Conservation (phyloP, 2,113 vertebrate genomes). For the Ochotona princeps region DNA sequence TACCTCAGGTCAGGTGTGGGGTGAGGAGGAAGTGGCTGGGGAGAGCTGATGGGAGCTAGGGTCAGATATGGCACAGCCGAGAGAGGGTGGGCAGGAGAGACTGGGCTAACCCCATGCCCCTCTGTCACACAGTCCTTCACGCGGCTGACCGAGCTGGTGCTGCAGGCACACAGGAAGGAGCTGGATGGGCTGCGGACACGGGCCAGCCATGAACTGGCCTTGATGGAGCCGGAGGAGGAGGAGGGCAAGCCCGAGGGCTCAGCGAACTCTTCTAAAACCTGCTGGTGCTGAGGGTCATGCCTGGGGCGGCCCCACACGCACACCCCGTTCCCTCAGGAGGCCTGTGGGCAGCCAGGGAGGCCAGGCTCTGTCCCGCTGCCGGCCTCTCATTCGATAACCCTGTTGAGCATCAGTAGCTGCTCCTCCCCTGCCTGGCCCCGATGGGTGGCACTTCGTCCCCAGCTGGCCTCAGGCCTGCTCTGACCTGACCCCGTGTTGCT, state of each 20-base stretch:
- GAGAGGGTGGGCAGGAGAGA: accelerated
- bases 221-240: conserved; percentile 93
- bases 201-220: conserved; percentile 86
- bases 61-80: not conserved
- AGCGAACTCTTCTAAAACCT: conserved; percentile 88
- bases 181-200: conserved; percentile 91
- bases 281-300: conserved; percentile 93
- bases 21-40: not conserved
- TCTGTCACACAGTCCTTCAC: conserved; percentile 91
- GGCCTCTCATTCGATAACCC: conserved; percentile 41
- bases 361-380: conserved; percentile 46
- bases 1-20: not conserved
- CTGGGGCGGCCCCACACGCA: not conserved
- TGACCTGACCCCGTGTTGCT: not conserved
- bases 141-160: conserved; percentile 94
- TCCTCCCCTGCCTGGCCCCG: conserved; percentile 43
- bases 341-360: conserved; percentile 42
- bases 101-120: not conserved
- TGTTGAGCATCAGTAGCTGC: conserved; percentile 57
- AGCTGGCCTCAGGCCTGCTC: conserved; percentile 15
- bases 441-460: not conserved
- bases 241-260: conserved; percentile 87
- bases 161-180: conserved; percentile 96
- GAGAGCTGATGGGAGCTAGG: not conserved
- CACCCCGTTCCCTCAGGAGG: conserved; percentile 52